Base-by-base conservation (phyloP, 2,113 vertebrate species). In the Cephalopterus ornatus region DNA sequence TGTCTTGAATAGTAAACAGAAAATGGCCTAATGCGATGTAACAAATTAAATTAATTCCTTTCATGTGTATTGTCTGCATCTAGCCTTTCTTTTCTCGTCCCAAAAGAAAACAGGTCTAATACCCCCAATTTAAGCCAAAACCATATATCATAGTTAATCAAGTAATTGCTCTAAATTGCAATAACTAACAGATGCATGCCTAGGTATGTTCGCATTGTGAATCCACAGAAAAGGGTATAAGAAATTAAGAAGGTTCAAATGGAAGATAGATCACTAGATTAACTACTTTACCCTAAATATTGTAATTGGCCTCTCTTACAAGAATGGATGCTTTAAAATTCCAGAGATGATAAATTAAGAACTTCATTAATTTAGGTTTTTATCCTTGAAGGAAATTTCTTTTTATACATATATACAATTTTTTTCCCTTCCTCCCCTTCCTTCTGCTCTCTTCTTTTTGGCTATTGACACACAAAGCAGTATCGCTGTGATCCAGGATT, bases 221-320 rank as follows among this genome's bases (percentile, higher is more conserved):
- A 95, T 96, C 86, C 86, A 97, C 93, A 95, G 97, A 96, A 97
- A 91, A 95, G 61, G 39, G 70, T 61, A 39, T 37, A 96, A 95
- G 97, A 94, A 96, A 97, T 97, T 96, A 95, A 97, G 90, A 97
- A 94, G 87, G 71, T 97, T 97, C 80, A 97, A 95, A 97, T 83
- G 88, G 94, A 97, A 97, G 80, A 97, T 90, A 96, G 78, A 85
- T 95, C 94, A 56, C 94, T 90, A 97, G 94, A 98, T 97, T n/a
- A 97, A 98, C 98, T 97, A 95, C 97, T 96, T 97, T 96, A 97
- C 91, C 42, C 63, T 97, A 97, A 98, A 96, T 97, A 94, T 96
- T 97, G 77, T 96, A 97, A 97, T 95, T 96, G 86, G 92, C 81
- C 83, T 97, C 94, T 95, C 88, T 95, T 97, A 95, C 67, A 96